Conservation (phyloP, 2,888 invertebrate species). For the Rhyacophila evoluta region DNA sequence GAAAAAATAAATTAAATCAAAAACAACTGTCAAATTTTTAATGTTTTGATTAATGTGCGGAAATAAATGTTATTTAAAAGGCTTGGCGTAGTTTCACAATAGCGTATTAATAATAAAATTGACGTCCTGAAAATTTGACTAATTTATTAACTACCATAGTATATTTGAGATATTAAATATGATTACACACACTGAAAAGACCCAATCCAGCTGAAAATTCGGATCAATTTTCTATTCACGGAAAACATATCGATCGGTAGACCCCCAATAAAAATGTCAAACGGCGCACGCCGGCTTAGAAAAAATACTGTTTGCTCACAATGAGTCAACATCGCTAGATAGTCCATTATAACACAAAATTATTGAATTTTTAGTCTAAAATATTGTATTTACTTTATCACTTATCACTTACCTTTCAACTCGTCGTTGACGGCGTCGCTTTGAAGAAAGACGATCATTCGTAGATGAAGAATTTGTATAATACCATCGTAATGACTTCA, state of each 20-base stretch:
- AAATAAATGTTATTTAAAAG: too few species aligned
- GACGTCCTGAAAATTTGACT: too few species aligned
- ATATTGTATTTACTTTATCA: slow-evolving; percentile 41
- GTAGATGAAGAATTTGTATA: background rate
- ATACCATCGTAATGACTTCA: background rate
- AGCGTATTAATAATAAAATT: too few species aligned
- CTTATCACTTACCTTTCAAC: slow-evolving; percentile 47
- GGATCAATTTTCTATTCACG: too few species aligned
- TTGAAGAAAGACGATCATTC: slow-evolving; percentile 43
- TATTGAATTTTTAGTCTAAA: background rate
- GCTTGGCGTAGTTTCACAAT: too few species aligned
- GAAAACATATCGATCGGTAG: slow-evolving; percentile 2
- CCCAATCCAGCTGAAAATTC: too few species aligned
- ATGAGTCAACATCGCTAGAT: slow-evolving; percentile 32
- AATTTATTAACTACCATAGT: too few species aligned
- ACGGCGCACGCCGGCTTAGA: background rate
- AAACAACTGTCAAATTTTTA: too few species aligned
- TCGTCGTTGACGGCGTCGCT: slow-evolving; percentile 44
- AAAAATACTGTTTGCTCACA: slow-evolving; percentile 10
- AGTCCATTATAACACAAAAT: slow-evolving; percentile 27
- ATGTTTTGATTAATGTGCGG: too few species aligned
- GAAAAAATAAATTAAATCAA: too few species aligned
- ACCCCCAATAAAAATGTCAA: background rate
- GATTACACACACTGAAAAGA: too few species aligned
- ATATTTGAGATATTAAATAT: too few species aligned